These are phyloP conservation scores for Cylas formicarius DNA, from an alignment of 1,140 invertebrate species.

Conservation along the genomic window DNA sequence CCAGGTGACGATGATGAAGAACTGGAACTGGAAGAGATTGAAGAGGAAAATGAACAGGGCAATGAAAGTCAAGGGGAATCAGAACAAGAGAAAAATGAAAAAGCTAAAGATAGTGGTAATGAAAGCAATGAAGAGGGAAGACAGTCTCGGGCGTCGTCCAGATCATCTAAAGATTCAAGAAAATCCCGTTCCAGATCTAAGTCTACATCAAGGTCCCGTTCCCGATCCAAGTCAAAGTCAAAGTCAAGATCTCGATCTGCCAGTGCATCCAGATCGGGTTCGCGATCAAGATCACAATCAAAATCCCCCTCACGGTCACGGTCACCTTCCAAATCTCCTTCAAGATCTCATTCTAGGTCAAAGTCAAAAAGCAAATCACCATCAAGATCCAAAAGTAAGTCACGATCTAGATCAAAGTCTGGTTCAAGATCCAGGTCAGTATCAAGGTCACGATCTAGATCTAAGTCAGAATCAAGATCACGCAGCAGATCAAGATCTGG, in stretches of 20 bases:
- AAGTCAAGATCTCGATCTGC: slow-evolving; percentile 27
- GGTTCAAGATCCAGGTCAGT: slow-evolving; percentile 36
- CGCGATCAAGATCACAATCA: slow-evolving; percentile 28
- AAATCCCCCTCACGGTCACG: slow-evolving; percentile 34
- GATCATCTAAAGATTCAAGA: slow-evolving; percentile 32
- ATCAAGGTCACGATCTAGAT: slow-evolving; percentile 38
- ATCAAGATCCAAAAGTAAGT: slow-evolving; percentile 32
- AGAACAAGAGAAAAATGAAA: slow-evolving; percentile 41
- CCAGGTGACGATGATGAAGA: slow-evolving; percentile 71
- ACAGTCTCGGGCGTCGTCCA: slow-evolving; percentile 27
- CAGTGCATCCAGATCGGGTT: slow-evolving; percentile 26
- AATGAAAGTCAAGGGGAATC: slow-evolving; percentile 43
- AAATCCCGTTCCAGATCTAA: slow-evolving; percentile 28
- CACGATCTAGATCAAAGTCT: slow-evolving; percentile 36
- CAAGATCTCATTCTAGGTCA: slow-evolving; percentile 30
- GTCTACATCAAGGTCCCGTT: slow-evolving; percentile 31
- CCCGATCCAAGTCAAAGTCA: slow-evolving; percentile 24
- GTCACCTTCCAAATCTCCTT: slow-evolving; percentile 34
- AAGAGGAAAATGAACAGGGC: slow-evolving; percentile 58
- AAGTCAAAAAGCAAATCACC: slow-evolving; percentile 26
- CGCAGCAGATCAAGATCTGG: slow-evolving; percentile 38
- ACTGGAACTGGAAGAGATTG: slow-evolving; percentile 51
- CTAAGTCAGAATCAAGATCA: slow-evolving; percentile 35
- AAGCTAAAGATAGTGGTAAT: slow-evolving; percentile 30
- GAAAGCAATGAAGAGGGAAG: slow-evolving; percentile 33